Evolutionary conservation across 2,113 vertebrate genomes (phyloP).

Genomic region (Rhombomys opimus): DNA sequence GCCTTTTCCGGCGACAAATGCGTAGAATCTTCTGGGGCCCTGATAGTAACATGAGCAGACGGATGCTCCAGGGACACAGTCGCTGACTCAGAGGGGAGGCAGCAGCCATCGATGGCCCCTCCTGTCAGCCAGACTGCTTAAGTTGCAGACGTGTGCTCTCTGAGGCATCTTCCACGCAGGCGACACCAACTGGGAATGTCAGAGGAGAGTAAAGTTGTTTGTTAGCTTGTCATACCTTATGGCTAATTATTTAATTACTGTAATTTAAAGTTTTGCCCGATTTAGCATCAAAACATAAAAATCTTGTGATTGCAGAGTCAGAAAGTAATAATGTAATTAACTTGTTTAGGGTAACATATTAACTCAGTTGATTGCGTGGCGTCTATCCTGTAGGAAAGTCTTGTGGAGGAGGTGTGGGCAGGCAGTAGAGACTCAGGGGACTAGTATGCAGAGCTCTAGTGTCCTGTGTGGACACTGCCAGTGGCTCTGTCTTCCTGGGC

Average conservation of each 20-base stretch:
- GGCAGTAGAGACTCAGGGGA: accelerated
- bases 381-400: conserved; percentile 57
- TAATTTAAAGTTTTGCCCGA: conserved; percentile 85
- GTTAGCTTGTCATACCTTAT: conserved; percentile 80
- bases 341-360: conserved; percentile 84
- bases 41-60: conserved; percentile 65
- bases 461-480: neutral
- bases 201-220: conserved; percentile 61
- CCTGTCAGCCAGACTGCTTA: too few species aligned
- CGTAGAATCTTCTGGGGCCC: neutral
- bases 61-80: too few species aligned
- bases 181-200: neutral
- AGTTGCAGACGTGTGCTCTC: accelerated
- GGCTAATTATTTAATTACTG: conserved; percentile 86
- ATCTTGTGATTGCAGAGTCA: conserved; percentile 84
- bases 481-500: neutral
- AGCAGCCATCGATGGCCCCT: neutral
- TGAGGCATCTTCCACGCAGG: neutral
- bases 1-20: neutral
- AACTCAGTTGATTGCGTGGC: conserved; percentile 78
- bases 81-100: accelerated
- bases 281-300: conserved; percentile 86
- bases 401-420: neutral
- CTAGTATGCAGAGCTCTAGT: too few species aligned
- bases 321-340: conserved; percentile 85